Percentiles rank a stretch among this genome's conserved stretches.
Evolutionary conservation across 2,888 invertebrate genomes (phyloP).

Genomic region (Drosophila cracens): DNA sequence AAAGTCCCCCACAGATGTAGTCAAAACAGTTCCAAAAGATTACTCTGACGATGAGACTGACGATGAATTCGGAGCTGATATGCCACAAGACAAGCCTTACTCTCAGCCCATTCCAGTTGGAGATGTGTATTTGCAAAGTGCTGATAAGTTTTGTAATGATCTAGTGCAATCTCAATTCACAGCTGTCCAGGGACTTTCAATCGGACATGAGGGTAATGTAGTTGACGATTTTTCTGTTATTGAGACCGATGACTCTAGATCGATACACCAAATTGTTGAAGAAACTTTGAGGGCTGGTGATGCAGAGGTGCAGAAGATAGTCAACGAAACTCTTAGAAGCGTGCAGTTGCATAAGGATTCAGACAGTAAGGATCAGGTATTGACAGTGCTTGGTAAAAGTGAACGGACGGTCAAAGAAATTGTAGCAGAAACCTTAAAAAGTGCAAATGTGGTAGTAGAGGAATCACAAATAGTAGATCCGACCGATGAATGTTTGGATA

Average conservation of each 20-base stretch:
- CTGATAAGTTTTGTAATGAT: not conserved
- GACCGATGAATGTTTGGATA: not conserved
- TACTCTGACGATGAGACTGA: not conserved
- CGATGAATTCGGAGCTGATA: not conserved
- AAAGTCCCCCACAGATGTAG: not conserved
- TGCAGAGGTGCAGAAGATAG: conserved; percentile 65
- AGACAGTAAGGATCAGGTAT: conserved; percentile 2
- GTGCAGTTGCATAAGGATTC: conserved; percentile 32
- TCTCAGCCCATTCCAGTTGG: not conserved
- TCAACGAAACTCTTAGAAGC: conserved; percentile 58
- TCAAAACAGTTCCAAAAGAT: not conserved
- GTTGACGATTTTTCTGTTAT: not conserved
- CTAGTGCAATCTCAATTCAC: not conserved
- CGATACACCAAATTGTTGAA: conserved; percentile 69
- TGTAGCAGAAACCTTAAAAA: conserved; percentile 63
- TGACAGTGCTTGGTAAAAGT: conserved; percentile 5
- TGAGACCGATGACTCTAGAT: conserved; percentile 46
- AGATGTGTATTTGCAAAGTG: not conserved
- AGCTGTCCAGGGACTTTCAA: not conserved
- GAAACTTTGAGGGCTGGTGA: conserved; percentile 70
- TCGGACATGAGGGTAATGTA: no score
- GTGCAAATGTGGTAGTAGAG: conserved; percentile 25
- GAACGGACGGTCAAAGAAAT: conserved; percentile 60
- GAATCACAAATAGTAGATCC: not conserved
- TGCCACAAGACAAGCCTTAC: no score